Evolutionary conservation across 30 jellyfish, hydroid and myxozoan species (phyloP), one percentile per base, ranked within the genome.

Genomic region (Aurelia aurita complex sp. Pacific): DNA sequence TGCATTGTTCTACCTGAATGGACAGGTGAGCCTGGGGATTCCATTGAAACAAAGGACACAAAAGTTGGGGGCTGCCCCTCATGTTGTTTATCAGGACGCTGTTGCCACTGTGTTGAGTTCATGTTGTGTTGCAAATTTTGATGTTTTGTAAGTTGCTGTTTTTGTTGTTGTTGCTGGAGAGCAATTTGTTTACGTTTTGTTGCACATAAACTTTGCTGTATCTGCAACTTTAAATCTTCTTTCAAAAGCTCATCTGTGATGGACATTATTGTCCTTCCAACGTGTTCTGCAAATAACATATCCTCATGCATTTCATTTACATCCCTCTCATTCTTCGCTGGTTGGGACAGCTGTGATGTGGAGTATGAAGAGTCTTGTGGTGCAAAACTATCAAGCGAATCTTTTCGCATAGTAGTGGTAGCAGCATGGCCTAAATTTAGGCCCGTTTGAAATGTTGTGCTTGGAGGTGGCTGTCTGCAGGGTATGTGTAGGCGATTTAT

Each of bases 221-320:
- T 86, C 80, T 86, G 89, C 36, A 86, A 51, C 46, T 86, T 86
- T 70, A 86, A 54, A 64, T 76, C 95, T 46, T 86, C 95, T 65
- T 86, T 86, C 33, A 86, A 62, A 36, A 76, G 85, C 50, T 86
- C 95, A 51, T 86, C 95, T 10, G 85, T 86, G 16, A 86, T 67
- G 9, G 85, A 33, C 85, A 76, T 76, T 5, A 86, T 57, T 19
- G 89, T 75, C 54, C 89, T 67, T 50, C 95, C 95, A 15, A 86
- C 85, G 54, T 86, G 89, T 52, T 86, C 95, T 3, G 95, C 95
- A 76, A 86, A 86, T 16, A 86, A 34, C 95, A 86, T 86, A 53
- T 86, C 95, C 32, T 73, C 93, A 59, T 74, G 81, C 14, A 67
- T 52, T 8, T 73, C 88, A 29, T 50, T 66, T n/a, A 52, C 12